These are phyloP conservation scores for Xenopus petersii DNA, from an alignment of 2,797 vertebrate genomes.

Conservation along the genomic window DNA sequence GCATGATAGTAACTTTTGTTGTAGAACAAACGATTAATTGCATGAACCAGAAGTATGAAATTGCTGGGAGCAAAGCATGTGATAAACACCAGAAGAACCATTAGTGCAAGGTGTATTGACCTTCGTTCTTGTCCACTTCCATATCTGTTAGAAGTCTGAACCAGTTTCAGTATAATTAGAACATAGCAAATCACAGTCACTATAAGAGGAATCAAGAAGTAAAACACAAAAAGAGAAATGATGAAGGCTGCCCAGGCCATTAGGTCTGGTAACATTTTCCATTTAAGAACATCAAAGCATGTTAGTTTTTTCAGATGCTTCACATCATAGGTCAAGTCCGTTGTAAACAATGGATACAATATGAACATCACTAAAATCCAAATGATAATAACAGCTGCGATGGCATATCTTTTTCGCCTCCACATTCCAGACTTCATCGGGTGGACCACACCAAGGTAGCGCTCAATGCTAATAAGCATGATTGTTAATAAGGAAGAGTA, in stretches of 20 bases:
- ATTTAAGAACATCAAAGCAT: slow-evolving; percentile 87
- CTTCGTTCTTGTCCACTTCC: slow-evolving; percentile 66
- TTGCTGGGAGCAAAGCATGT: slow-evolving; percentile 88
- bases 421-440: slow-evolving; percentile 69
- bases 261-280: slow-evolving; percentile 73
- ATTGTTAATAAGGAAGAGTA: slow-evolving; percentile 90
- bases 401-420: slow-evolving; percentile 69
- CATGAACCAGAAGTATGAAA: slow-evolving; percentile 76
- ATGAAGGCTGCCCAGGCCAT: slow-evolving; percentile 78
- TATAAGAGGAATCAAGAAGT: slow-evolving; percentile 83
- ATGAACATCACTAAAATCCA: slow-evolving; percentile 75
- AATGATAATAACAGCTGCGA: slow-evolving; percentile 67
- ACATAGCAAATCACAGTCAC: slow-evolving; percentile 82
- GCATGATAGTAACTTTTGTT: slow-evolving; percentile 68
- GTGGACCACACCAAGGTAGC: slow-evolving; percentile 83
- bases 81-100: slow-evolving; percentile 80
- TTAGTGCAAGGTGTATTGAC: slow-evolving; percentile 69
- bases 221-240: slow-evolving; percentile 68
- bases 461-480: slow-evolving; percentile 85
- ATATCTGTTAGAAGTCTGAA: slow-evolving; percentile 56
- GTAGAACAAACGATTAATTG: slow-evolving; percentile 72
- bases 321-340: slow-evolving; percentile 79
- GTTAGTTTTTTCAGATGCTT: slow-evolving; percentile 75
- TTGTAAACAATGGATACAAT: slow-evolving; percentile 74
- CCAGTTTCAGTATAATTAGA: slow-evolving; percentile 74